phyloP scores from a whole-genome alignment of 1,140 invertebrate genomes.

The Lineus longissimus region DNA sequence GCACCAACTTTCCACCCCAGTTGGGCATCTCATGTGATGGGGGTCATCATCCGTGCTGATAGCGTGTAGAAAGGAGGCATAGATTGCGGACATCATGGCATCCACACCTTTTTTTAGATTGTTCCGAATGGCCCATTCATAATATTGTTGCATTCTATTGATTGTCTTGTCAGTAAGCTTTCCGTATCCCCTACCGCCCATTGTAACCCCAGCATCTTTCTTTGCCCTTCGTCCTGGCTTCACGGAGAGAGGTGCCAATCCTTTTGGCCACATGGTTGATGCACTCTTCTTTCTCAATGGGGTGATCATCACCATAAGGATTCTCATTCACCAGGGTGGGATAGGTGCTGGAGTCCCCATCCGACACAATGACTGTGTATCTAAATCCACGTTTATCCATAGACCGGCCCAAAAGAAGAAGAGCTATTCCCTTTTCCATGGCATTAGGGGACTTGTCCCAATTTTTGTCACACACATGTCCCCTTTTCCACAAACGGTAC shows the following conservation, averaged over 20 bases:
- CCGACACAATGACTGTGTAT: not conserved
- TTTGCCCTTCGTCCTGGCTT: not conserved
- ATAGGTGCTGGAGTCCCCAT: not conserved
- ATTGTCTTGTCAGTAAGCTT: not conserved
- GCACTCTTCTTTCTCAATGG: not conserved
- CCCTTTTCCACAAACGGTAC: not conserved
- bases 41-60: not conserved
- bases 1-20: not conserved
- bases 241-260: not conserved
- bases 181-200: not conserved
- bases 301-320: constrained; percentile 1
- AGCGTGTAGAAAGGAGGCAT: not conserved
- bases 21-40: not conserved
- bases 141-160: not conserved
- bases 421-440: not conserved
- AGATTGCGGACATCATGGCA: not conserved
- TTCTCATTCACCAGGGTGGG: not conserved
- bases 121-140: not conserved
- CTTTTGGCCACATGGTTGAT: not conserved
- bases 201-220: no score
- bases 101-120: not conserved
- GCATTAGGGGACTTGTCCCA: not conserved
- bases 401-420: not conserved
- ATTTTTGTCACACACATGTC: not conserved
- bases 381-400: not conserved